phyloP scores from a whole-genome alignment of 37 sponge, comb jelly and placozoan genomes.

The Cliona cf. orientalis region DNA sequence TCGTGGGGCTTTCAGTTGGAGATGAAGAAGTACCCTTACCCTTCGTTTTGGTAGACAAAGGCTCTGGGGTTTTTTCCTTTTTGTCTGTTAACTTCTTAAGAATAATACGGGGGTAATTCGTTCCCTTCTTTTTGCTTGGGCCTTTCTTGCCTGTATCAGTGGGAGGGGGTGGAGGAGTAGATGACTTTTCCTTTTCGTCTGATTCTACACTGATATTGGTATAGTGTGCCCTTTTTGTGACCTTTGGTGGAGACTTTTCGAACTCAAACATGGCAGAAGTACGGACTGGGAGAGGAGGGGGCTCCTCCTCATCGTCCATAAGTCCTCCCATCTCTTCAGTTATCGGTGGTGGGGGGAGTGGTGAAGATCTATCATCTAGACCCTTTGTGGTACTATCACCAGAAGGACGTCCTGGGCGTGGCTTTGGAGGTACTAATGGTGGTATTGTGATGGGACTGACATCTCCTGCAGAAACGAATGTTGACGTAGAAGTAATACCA shows the following conservation, averaged over 20 bases:
- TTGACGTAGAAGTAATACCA: no score
- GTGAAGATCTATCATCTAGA: background rate
- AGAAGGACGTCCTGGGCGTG: no score
- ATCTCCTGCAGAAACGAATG: no score
- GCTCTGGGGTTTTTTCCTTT: no score
- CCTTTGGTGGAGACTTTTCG: background rate
- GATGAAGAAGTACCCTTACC: no score
- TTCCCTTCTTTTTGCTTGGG: background rate
- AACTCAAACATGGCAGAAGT: slow-evolving; percentile 4
- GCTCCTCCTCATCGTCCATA: background rate
- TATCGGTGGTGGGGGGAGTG: background rate
- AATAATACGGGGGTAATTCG: background rate
- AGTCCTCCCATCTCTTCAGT: background rate
- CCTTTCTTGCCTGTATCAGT: background rate
- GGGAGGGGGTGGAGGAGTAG: background rate
- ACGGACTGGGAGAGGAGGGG: slow-evolving; percentile 4
- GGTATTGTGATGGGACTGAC: no score
- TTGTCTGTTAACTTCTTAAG: background rate
- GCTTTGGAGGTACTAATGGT: no score
- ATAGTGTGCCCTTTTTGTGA: background rate
- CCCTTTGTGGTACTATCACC: background rate
- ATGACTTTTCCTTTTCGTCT: background rate
- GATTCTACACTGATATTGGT: background rate
- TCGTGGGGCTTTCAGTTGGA: no score
- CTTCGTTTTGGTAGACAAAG: no score